These are phyloP conservation scores for Epizoanthus scotinus DNA, from an alignment of 92 coral and sea anemone species.

Conservation along the genomic window DNA sequence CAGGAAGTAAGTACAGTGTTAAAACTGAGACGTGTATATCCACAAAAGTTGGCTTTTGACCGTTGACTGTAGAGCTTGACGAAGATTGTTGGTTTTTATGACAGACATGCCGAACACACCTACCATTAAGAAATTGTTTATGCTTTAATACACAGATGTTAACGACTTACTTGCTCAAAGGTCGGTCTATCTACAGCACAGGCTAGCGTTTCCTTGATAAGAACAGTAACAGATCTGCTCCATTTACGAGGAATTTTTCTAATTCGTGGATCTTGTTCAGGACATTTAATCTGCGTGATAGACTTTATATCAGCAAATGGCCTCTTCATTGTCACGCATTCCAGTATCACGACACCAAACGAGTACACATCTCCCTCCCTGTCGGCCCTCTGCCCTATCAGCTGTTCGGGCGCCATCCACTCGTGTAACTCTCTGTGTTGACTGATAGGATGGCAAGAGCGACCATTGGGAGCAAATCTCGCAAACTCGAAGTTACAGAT, in stretches of 20 bases:
- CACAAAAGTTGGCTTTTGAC: too few species aligned
- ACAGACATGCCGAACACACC: not conserved
- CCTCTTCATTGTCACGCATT: constrained; percentile 71
- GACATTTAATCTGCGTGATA: constrained; percentile 44
- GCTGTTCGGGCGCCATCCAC: constrained; percentile 98
- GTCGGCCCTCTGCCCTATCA: constrained; percentile 82
- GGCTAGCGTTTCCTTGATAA: constrained; percentile 75
- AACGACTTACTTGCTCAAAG: constrained; percentile 72
- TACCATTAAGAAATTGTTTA: too few species aligned
- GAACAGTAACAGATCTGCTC: constrained; percentile 69
- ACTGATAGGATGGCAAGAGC: constrained; percentile 71
- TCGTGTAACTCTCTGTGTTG: constrained; percentile 72
- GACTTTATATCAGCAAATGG: constrained; percentile 61
- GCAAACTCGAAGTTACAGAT: constrained; percentile 94
- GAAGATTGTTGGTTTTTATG: not conserved
- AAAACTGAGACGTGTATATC: too few species aligned
- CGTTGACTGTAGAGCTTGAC: not conserved
- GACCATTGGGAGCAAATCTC: constrained; percentile 46
- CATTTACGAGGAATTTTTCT: constrained; percentile 65
- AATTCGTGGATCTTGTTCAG: constrained; percentile 66
- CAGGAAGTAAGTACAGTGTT: not conserved
- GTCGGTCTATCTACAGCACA: constrained; percentile 71
- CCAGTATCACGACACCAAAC: constrained; percentile 82
- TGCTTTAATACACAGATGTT: too few species aligned
- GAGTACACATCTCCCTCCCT: constrained; percentile 82